Evolutionary conservation across 2,888 invertebrate genomes (phyloP), one percentile per base, ranked within the genome.

Genomic region (Hylaea fasciaria): DNA sequence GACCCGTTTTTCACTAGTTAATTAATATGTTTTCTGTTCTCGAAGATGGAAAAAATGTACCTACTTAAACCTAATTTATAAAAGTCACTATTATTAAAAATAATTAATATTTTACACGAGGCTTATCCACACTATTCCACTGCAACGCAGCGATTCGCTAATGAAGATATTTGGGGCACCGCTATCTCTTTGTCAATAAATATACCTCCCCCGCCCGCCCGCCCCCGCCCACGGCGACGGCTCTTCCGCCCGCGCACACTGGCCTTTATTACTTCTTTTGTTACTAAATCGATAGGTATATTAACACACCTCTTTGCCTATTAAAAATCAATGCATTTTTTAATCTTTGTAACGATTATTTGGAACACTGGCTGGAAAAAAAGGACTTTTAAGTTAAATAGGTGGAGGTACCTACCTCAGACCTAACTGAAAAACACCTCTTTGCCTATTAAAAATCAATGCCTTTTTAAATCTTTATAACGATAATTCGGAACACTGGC

Each of bases 151-250:
- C 78, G 80, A 77, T 84, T 85, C 77, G 86, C 86, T 86, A 86
- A 86, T 86, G 85, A 86, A 85, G 86, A 86, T 83, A 86, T 86
- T 85, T 79, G 85, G 84, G 76, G 72, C 61, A 55, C 40, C 76
- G 75, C 75, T 86, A 86, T 86, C 85, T 83, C 74, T 63, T 69
- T 71, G 79, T 83, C 85, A 81, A 86, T 86, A 86, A 86, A 86
- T 86, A 83, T 76, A 65, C 50, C 53, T 45, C 49, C 76, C 66
- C 71, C 74, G 72, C 32, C 66, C 72, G 67, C 75, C 72, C 66
- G 72, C 74, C 70, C 74, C 72, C 74, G 77, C 69, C 76, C 73
- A 68, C 67, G 78, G 72, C 74, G 75, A 65, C 69, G 57, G 56
- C 68, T 68, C 74, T 71, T 72, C 73, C 75, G 74, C 73, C 64